Percentiles rank a stretch among this genome's conserved stretches.
These are phyloP conservation scores for Andrena camellia DNA, from an alignment of 2,888 invertebrate genomes.

Conservation along the genomic window DNA sequence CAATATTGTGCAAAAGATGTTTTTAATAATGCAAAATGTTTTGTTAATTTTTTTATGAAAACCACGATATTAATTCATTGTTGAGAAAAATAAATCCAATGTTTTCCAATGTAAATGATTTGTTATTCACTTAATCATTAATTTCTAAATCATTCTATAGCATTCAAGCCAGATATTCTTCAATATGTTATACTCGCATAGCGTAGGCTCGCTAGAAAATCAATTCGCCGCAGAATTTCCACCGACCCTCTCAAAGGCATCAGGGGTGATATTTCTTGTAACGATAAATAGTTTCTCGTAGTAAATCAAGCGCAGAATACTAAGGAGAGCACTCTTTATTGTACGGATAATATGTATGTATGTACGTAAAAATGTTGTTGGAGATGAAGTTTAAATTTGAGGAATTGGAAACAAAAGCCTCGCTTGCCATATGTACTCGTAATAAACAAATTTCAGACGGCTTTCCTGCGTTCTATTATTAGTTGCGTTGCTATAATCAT, in stretches of 20 bases:
- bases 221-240: slow-evolving; percentile 64
- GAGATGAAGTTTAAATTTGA: slow-evolving; percentile 73
- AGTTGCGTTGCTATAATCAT: slow-evolving; percentile 26
- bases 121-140: slow-evolving; percentile 53
- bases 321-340: slow-evolving; percentile 68
- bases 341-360: slow-evolving; percentile 72
- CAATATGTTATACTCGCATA: slow-evolving; percentile 68
- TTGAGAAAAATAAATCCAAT: slow-evolving; percentile 53
- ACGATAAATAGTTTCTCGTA: slow-evolving; percentile 69
- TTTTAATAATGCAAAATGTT: slow-evolving; percentile 38
- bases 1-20: slow-evolving; percentile 40
- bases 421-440: slow-evolving; percentile 80
- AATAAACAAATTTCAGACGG: slow-evolving; percentile 76
- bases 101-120: slow-evolving; percentile 59
- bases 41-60: slow-evolving; percentile 51
- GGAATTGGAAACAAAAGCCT: slow-evolving; percentile 77
- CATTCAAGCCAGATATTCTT: slow-evolving; percentile 69
- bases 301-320: slow-evolving; percentile 66
- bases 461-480: slow-evolving; percentile 50
- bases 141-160: slow-evolving; percentile 46
- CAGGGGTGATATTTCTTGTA: slow-evolving; percentile 68
- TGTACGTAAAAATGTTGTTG: slow-evolving; percentile 71
- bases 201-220: slow-evolving; percentile 61
- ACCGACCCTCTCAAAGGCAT: slow-evolving; percentile 62
- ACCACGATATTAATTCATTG: slow-evolving; percentile 55